These are phyloP conservation scores for Phrynocephalus forsythii DNA, from an alignment of 2,797 vertebrate genomes.

Conservation along the genomic window DNA sequence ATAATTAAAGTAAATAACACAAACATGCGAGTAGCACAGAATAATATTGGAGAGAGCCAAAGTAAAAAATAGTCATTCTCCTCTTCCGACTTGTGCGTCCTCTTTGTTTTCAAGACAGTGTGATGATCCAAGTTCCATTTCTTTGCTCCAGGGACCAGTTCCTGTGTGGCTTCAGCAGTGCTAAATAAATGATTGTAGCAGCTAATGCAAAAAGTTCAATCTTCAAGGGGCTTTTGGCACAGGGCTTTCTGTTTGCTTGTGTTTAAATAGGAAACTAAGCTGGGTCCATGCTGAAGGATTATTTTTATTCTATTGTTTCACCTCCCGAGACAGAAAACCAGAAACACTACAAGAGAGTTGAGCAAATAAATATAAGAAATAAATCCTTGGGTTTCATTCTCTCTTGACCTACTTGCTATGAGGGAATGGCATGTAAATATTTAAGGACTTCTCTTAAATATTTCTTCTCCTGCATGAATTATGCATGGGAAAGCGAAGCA, in stretches of 20 bases:
- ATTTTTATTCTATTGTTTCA: not conserved
- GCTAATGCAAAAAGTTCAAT: not conserved
- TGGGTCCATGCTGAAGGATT: not conserved
- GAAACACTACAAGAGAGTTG: not conserved
- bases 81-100: not conserved
- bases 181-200: not conserved
- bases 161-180: not conserved
- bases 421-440: constrained; percentile 1
- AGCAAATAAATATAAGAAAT: constrained; percentile 15
- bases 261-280: not conserved
- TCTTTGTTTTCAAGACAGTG: not conserved
- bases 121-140: constrained; percentile 8
- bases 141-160: constrained; percentile 5
- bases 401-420: constrained; percentile 24
- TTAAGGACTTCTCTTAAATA: not conserved
- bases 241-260: not conserved
- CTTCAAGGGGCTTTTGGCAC: not conserved
- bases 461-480: not conserved
- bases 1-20: not conserved
- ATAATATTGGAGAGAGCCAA: not conserved
- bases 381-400: not conserved
- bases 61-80: not conserved
- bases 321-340: rapidly evolving
- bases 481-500: constrained; percentile 22
- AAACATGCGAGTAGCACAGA: not conserved